phyloP scores from a whole-genome alignment of 2,113 vertebrate genomes.

The Rhinichthys klamathensis region DNA sequence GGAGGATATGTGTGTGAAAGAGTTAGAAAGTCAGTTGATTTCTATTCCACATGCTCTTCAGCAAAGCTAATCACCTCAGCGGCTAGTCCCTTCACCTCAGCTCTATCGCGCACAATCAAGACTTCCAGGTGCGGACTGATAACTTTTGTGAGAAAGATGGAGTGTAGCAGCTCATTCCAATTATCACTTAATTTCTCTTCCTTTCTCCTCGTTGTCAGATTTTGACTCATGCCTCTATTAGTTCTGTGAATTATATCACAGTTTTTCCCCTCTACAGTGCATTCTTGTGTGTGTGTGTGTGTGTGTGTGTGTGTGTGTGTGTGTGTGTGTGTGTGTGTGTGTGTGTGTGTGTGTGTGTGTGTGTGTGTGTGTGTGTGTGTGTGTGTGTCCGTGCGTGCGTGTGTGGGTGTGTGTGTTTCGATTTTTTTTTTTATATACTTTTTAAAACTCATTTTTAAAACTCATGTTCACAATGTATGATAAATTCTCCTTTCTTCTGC shows the following conservation, averaged over 20 bases:
- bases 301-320: too few relatives aligned
- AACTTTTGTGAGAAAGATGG: conserved; percentile 44
- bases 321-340: neutral
- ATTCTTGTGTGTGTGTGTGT: neutral
- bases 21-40: conserved; percentile 21
- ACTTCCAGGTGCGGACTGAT: conserved; percentile 41
- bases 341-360: neutral
- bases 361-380: neutral
- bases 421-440: neutral
- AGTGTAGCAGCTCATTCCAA: conserved; percentile 52
- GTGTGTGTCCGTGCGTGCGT: neutral
- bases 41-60: neutral
- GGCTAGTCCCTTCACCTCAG: conserved; percentile 6
- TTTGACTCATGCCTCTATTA: conserved; percentile 54
- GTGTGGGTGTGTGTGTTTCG: neutral
- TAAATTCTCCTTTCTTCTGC: neutral
- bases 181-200: conserved; percentile 56
- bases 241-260: conserved; percentile 24
- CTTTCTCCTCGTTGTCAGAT: conserved; percentile 51
- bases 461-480: neutral
- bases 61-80: conserved; percentile 41
- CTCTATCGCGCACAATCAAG: conserved; percentile 44
- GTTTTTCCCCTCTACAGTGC: conserved; percentile 12
- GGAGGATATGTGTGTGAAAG: neutral
- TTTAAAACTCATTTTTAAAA: neutral